These are phyloP conservation scores for Ailurus styani DNA, from an alignment of 2,113 vertebrate species.

Conservation along the genomic window DNA sequence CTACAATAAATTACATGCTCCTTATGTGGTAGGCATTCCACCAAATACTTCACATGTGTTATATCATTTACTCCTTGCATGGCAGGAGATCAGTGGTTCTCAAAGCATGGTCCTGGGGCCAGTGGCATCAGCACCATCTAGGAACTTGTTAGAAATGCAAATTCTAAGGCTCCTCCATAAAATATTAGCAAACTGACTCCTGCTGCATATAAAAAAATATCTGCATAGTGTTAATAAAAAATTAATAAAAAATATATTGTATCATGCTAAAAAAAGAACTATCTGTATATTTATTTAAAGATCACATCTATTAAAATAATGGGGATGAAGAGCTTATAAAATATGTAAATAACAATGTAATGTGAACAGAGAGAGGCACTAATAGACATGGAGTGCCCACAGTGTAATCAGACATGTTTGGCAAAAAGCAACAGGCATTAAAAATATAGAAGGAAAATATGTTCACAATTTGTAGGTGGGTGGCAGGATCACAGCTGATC, in stretches of 20 bases:
- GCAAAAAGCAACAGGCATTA: slow-evolving; percentile 36
- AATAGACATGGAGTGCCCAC: neutral
- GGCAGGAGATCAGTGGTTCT: neutral
- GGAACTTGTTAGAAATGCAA: neutral
- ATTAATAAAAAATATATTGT: too few species aligned
- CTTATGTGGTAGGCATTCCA: neutral
- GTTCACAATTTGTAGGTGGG: slow-evolving; percentile 29
- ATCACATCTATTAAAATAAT: neutral
- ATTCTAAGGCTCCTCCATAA: neutral
- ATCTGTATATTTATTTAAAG: slow-evolving; percentile 25
- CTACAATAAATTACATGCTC: neutral
- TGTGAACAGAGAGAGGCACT: neutral
- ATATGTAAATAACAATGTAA: slow-evolving; percentile 30
- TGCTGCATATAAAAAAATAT: neutral
- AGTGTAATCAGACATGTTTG: slow-evolving; percentile 39
- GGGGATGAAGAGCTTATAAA: slow-evolving; percentile 26
- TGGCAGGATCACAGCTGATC: slow-evolving; percentile 10
- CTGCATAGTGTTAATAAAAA: too few species aligned
- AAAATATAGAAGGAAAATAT: slow-evolving; percentile 25
- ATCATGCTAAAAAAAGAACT: too few species aligned
- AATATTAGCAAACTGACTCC: neutral
- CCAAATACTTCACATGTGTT: neutral
- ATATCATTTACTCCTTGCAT: neutral
- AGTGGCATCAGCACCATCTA: neutral
- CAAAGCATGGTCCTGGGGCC: neutral